Evolutionary conservation across 53 echinoderm and acorn worm species (phyloP), one percentile per base, ranked within the genome.

Genomic region (Actinopyga echinites): DNA sequence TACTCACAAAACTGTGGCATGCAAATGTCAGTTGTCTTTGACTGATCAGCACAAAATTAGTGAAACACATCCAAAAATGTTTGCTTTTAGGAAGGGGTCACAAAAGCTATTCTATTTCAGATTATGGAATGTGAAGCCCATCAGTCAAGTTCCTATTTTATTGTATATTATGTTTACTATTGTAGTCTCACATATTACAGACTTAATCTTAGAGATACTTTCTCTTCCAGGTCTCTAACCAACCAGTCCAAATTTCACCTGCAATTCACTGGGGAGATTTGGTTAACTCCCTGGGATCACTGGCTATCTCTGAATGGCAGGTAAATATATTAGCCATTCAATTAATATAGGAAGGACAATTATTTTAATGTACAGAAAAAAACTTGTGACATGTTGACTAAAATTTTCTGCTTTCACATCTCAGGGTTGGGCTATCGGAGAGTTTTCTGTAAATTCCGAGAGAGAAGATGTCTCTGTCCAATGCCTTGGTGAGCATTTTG

Each of bases 291-390:
- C 78, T 96, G 42, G 96, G 96, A 34, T 96, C 96, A 23, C 34
- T 96, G 75, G 96, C 96, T 21, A 90, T 96, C 56, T 74, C 92
- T 36, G 96, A 96, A 82, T 96, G 96, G 96, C 96, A 96, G 96
- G 96, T 93, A 63, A n/a, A n/a, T n/a, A n/a, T n/a, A n/a, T n/a
- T 84, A 73, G 13, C 5, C 42, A 17, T 34, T 17, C 10, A 1
- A 49, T 15, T 49, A 1, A 49, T 49, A 15, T 6, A 1, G 3
- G 17, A 15, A 17, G 17, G 49, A 49, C 1, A 17, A 49, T 2
- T 25, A 30, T 62, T 29, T 62, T 8, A 21, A 25, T 23, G 12
- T 63, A 63, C 5, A 63, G n/a, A n/a, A 20, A 62, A 29, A 25
- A 25, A n/a, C n/a, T n/a, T n/a, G n/a, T n/a, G 28, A 63, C 0